Conservation (phyloP, 2,888 invertebrate genomes). For the Heteromurus nitidus region DNA sequence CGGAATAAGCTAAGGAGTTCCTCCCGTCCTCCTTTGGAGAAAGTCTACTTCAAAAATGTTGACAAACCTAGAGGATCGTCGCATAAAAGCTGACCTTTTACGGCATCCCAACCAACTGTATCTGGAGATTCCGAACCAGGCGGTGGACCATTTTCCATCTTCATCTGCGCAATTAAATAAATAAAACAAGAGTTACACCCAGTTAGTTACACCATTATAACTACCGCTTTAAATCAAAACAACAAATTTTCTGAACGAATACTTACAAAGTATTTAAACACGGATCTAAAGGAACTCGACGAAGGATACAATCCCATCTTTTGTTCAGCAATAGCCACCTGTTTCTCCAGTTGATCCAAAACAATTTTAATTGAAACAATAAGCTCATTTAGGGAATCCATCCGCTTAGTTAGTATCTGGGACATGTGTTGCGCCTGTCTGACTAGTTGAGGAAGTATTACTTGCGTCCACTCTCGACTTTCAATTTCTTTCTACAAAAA, state of each 20-base stretch:
- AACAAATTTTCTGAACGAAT: not conserved
- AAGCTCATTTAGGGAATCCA: constrained; percentile 66
- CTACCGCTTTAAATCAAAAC: not conserved
- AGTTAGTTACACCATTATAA: not conserved
- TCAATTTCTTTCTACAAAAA: constrained; percentile 69
- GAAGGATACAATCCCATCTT: constrained; percentile 67
- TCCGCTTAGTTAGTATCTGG: constrained; percentile 62
- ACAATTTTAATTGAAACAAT: constrained; percentile 44
- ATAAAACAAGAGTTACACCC: constrained; percentile 9
- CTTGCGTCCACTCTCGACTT: constrained; percentile 62
- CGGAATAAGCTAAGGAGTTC: not conserved
- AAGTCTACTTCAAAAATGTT: constrained; percentile 46
- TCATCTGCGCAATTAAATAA: constrained; percentile 43
- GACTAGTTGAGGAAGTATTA: constrained; percentile 67
- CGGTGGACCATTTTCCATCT: constrained; percentile 26
- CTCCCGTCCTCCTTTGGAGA: not conserved
- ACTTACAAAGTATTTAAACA: constrained; percentile 70
- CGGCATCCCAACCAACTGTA: constrained; percentile 14
- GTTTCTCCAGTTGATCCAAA: constrained; percentile 66
- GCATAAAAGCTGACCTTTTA: constrained; percentile 46
- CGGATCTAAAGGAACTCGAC: constrained; percentile 62
- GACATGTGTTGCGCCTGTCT: constrained; percentile 63
- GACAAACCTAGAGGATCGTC: constrained; percentile 49
- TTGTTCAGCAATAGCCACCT: constrained; percentile 67
- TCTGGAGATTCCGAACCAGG: constrained; percentile 40